Percentiles rank a stretch among this genome's conserved stretches.
Conservation (phyloP, 2,797 vertebrate species). For the Sebastes paucispinis region DNA sequence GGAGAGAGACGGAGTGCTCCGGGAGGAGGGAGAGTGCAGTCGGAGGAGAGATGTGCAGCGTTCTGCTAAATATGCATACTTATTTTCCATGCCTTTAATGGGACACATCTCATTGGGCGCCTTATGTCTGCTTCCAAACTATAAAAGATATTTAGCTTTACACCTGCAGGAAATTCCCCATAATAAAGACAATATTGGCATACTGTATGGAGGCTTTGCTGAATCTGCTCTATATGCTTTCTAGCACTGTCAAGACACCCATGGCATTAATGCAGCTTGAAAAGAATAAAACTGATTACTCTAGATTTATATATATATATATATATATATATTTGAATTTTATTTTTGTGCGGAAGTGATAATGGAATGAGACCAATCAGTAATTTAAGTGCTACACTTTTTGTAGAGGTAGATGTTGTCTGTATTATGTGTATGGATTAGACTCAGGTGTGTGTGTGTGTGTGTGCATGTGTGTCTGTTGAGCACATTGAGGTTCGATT, state of each 20-base stretch:
- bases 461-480: not conserved
- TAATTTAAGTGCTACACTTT: constrained; percentile 9
- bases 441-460: not conserved
- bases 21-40: constrained; percentile 21
- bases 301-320: constrained; percentile 14
- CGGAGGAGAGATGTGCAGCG: constrained; percentile 70
- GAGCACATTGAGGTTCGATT: constrained; percentile 81
- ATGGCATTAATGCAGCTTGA: constrained; percentile 20
- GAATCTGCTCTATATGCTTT: constrained; percentile 36
- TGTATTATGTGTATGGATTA: constrained; percentile 40
- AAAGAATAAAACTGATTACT: constrained; percentile 29
- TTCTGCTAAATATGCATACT: constrained; percentile 80
- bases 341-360: constrained; percentile 7
- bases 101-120: constrained; percentile 83
- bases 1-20: constrained; percentile 37
- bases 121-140: constrained; percentile 80
- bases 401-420: constrained; percentile 1
- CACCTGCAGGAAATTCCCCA: constrained; percentile 65
- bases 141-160: constrained; percentile 73
- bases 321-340: constrained; percentile 12
- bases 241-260: constrained; percentile 11
- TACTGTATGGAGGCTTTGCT: constrained; percentile 41
- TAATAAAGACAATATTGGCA: constrained; percentile 65
- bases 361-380: constrained; percentile 6
- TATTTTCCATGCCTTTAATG: constrained; percentile 81